Evolutionary conservation across 2,113 vertebrate species (phyloP).

Genomic region (Leptobrachium leishanense): DNA sequence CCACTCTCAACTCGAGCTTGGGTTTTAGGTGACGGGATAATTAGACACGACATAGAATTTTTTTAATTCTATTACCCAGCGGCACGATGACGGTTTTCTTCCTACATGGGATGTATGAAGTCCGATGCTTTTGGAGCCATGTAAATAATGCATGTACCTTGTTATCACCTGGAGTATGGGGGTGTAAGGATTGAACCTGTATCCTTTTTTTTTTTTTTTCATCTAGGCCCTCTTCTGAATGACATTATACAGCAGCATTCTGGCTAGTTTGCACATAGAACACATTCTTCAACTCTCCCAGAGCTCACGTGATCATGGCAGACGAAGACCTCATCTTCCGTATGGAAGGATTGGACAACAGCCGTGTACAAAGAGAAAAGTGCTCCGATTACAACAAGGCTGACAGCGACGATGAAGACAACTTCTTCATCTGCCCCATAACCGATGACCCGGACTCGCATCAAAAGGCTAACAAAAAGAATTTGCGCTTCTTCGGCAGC

Average conservation of each 20-base stretch:
- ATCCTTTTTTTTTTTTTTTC: neutral
- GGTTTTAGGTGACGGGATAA: too few species aligned
- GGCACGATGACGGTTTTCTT: too few species aligned
- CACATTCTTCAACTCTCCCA: conserved; percentile 16
- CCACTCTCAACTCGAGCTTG: too few species aligned
- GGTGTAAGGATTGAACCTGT: neutral
- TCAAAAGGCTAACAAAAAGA: conserved; percentile 61
- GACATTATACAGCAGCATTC: conserved; percentile 49
- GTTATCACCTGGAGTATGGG: too few species aligned
- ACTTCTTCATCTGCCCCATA: conserved; percentile 82
- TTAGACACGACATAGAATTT: too few species aligned
- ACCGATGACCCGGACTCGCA: conserved; percentile 75
- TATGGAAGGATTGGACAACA: conserved; percentile 85
- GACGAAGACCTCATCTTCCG: conserved; percentile 94
- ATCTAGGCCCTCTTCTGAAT: conserved; percentile 30
- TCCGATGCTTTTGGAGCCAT: too few species aligned
- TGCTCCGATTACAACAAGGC: conserved; percentile 60
- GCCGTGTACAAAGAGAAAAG: conserved; percentile 27
- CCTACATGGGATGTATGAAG: too few species aligned
- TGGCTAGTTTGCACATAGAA: conserved; percentile 45
- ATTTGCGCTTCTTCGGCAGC: conserved; percentile 69
- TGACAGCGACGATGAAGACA: conserved; percentile 82
- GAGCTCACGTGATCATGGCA: conserved; percentile 69
- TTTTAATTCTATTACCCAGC: too few species aligned
- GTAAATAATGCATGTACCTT: too few species aligned